Base-by-base conservation (phyloP, 2,113 vertebrate species). In the Grallaria varia region DNA sequence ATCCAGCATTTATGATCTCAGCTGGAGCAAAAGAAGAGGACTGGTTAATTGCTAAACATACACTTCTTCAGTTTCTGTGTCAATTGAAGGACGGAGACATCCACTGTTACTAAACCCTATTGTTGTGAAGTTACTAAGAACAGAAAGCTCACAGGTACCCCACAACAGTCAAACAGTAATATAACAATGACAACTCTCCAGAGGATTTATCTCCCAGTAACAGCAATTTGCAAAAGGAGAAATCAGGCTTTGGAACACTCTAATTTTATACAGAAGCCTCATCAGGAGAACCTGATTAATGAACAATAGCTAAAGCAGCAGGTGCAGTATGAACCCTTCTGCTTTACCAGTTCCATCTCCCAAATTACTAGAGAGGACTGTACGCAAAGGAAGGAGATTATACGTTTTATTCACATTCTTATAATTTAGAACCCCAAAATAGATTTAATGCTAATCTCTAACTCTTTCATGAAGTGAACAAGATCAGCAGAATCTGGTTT, bases 361-460 rank as follows among this genome's bases (percentile, higher is more conserved):
- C 35, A 92, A 77, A 95, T 88, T 90, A 90, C 68, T 83, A 60
- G 42, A 77, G 39, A 90, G 14, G 60, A 77, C 14, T 71, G 59
- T 56, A 92, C 20, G 94, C 59, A 94, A 85, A 91, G 75, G 83
- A 97, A 25, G 67, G 59, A 74, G 85, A 94, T 92, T 80, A 88
- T 66, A 72, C 17, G n/a, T 80, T 92, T 94, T 80, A 92, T 71
- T 78, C 79, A 88, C 52, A 88, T 59, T 59, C 55, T 86, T 85
- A 88, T 85, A 3, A 86, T 74, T 93, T 90, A 72, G 60, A 86
- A 45, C 44, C 52, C 47, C 68, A 68, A 83, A 96, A 93, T 49
- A 96, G 79, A 72, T 67, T 62, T 47, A 86, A 60, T 77, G 67
- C 59, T 90, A 77, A 86, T 74, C 50, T 86, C 63, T 80, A 87